These are phyloP conservation scores for Catamblyrhynchus diadema DNA, from an alignment of 2,797 vertebrate species.

Conservation along the genomic window DNA sequence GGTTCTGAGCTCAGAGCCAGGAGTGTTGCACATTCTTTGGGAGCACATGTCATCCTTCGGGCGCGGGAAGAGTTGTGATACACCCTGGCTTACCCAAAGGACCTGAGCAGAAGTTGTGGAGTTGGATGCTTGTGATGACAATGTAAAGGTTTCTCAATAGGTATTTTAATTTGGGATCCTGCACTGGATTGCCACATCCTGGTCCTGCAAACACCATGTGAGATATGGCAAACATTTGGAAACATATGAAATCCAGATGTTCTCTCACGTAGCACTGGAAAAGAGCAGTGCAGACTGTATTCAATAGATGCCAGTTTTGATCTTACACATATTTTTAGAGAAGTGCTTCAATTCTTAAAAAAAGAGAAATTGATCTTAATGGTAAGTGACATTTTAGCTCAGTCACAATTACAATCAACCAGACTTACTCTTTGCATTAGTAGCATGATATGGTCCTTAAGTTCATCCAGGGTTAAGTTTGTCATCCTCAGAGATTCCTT, in stretches of 20 bases:
- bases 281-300: not conserved
- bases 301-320: conserved; percentile 30
- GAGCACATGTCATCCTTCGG: not conserved
- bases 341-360: conserved; percentile 24
- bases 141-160: not conserved
- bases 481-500: conserved; percentile 67
- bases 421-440: not conserved
- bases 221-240: conserved; percentile 17
- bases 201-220: not conserved
- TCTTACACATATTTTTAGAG: conserved; percentile 36
- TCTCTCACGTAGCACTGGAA: not conserved
- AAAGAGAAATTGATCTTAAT: conserved; percentile 67
- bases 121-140: not conserved
- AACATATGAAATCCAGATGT: not conserved
- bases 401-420: conserved; percentile 69
- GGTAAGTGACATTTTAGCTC: conserved; percentile 77
- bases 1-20: not conserved
- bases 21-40: not conserved
- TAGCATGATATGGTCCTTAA: conserved; percentile 16
- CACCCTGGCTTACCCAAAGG: not conserved
- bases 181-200: not conserved
- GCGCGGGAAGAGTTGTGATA: not conserved
- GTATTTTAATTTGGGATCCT: conserved; percentile 3
- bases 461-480: conserved; percentile 76
- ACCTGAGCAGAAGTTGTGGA: not conserved